These are phyloP conservation scores for Xestia ashworthii DNA, from an alignment of 2,888 invertebrate genomes.

Conservation along the genomic window DNA sequence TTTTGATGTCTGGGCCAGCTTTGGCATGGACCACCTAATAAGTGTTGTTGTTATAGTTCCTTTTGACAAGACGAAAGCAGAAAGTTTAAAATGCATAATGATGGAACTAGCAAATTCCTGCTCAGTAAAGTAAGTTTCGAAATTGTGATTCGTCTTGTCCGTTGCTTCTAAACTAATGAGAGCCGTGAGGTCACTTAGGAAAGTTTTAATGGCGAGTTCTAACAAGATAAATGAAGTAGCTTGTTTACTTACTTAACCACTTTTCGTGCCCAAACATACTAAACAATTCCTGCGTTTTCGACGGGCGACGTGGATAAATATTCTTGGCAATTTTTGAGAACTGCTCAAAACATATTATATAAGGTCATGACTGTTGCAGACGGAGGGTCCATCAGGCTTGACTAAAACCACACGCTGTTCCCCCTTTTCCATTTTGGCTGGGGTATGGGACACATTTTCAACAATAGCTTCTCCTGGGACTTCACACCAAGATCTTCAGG, in stretches of 20 bases:
- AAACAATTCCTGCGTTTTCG: slow-evolving; percentile 1
- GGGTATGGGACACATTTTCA: background rate
- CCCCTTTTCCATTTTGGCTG: background rate
- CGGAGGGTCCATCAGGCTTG: background rate
- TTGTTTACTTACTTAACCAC: slow-evolving; percentile 13
- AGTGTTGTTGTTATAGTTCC: background rate
- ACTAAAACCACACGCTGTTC: background rate
- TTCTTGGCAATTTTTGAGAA: background rate
- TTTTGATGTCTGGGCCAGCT: background rate
- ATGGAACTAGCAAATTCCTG: background rate
- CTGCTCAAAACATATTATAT: background rate
- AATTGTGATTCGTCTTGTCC: slow-evolving; percentile 41
- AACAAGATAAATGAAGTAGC: slow-evolving; percentile 29
- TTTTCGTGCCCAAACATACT: background rate
- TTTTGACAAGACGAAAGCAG: background rate
- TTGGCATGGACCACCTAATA: background rate
- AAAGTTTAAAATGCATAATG: slow-evolving; percentile 1
- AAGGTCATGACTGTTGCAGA: background rate
- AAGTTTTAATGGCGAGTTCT: slow-evolving; percentile 23
- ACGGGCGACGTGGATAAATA: background rate
- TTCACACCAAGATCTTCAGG: background rate
- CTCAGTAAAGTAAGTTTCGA: slow-evolving; percentile 21
- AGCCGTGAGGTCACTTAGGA: slow-evolving; percentile 10
- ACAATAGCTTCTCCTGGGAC: background rate
- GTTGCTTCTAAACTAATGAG: slow-evolving; percentile 25